Evolutionary conservation across 2,797 vertebrate genomes (phyloP).

Genomic region (Tiaroga cobitis): DNA sequence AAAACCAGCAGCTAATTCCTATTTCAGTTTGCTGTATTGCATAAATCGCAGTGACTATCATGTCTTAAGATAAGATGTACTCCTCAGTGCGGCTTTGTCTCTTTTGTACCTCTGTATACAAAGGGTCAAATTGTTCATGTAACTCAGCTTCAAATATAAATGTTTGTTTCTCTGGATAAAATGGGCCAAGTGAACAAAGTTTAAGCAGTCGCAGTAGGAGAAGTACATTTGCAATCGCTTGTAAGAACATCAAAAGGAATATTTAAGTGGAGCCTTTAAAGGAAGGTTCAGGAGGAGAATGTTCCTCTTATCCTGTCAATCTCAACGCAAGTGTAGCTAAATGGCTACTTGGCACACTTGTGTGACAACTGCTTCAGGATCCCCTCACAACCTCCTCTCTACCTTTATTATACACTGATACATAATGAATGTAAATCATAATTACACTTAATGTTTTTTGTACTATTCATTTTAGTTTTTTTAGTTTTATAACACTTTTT

Average conservation of each 20-base stretch:
- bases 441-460: background rate
- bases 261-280: slow-evolving; percentile 1
- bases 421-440: background rate
- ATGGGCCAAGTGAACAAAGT: background rate
- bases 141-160: slow-evolving; percentile 2
- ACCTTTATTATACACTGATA: background rate
- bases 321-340: background rate
- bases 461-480: background rate
- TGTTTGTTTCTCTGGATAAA: background rate
- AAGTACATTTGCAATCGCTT: slow-evolving; percentile 19
- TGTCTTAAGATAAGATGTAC: slow-evolving; percentile 31
- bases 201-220: background rate
- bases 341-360: background rate
- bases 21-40: slow-evolving; percentile 27
- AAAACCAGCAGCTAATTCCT: slow-evolving; percentile 23
- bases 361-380: background rate
- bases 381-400: background rate
- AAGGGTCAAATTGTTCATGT: slow-evolving; percentile 11
- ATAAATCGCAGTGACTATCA: slow-evolving; percentile 18
- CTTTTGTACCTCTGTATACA: background rate
- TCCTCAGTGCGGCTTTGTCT: background rate
- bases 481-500: background rate
- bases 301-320: background rate
- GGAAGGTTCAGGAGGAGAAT: background rate
- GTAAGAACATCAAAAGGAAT: slow-evolving; percentile 38